Percentiles rank a stretch among this genome's conserved stretches.
phyloP scores from a whole-genome alignment of 2,113 vertebrate species.

The Cathartes aura region DNA sequence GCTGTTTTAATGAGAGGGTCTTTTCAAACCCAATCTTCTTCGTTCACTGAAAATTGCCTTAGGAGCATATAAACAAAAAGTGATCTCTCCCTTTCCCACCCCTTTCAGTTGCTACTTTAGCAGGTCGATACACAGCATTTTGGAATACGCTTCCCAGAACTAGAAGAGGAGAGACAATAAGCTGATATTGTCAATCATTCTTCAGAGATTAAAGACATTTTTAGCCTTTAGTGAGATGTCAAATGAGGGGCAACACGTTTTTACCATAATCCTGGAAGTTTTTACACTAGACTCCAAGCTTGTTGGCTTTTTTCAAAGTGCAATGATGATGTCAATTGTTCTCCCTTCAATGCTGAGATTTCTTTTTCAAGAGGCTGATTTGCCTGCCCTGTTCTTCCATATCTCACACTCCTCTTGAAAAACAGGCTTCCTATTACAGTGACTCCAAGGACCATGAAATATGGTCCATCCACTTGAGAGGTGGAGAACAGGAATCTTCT shows the following conservation, averaged over 20 bases:
- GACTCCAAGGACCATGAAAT: background rate
- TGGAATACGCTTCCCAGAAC: background rate
- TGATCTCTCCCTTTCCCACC: background rate
- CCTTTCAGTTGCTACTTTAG: background rate
- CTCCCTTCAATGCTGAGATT: background rate
- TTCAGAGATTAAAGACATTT: background rate
- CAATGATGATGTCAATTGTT: background rate
- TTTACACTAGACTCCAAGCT: background rate
- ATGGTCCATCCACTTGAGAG: background rate
- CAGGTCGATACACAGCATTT: accelerated
- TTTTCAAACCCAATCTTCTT: background rate
- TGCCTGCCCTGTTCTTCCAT: background rate
- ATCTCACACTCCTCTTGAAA: background rate
- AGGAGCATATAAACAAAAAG: background rate
- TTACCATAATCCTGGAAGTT: background rate
- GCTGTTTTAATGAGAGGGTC: background rate
- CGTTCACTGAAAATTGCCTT: background rate
- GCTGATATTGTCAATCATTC: background rate
- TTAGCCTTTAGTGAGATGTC: background rate
- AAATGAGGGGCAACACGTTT: background rate
- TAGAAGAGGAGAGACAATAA: background rate
- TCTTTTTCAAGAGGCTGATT: background rate
- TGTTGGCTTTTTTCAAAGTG: background rate
- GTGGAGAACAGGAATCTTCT: background rate
- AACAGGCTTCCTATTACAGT: background rate